Conservation (phyloP, 2,797 vertebrate genomes). For the Tarsius wallacei region DNA sequence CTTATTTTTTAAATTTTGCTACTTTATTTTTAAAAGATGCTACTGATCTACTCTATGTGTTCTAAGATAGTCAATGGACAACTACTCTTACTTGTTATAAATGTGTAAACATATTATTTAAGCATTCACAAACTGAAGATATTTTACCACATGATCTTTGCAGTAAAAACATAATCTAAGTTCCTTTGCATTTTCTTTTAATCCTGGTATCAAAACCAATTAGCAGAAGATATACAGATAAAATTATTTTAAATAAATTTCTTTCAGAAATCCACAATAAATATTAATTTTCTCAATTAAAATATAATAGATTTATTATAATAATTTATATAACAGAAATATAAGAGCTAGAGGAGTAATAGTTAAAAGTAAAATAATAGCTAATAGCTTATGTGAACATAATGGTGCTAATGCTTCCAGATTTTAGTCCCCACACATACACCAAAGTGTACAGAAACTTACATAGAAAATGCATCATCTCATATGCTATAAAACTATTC, state of each 20-base stretch:
- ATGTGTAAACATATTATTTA: neutral
- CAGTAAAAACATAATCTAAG: neutral
- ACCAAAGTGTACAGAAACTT: neutral
- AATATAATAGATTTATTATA: neutral
- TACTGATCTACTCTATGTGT: neutral
- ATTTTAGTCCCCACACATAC: neutral
- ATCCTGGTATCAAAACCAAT: neutral
- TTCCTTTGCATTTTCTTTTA: neutral
- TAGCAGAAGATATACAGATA: neutral
- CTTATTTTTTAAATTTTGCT: too few species aligned
- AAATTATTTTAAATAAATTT: slow-evolving; percentile 6
- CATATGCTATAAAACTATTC: neutral
- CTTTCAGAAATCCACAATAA: neutral
- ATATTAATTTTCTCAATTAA: neutral
- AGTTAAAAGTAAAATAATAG: neutral
- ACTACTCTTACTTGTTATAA: neutral
- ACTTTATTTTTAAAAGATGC: neutral
- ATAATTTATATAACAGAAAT: neutral
- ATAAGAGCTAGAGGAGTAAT: neutral
- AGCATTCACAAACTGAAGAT: neutral
- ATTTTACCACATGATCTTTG: neutral
- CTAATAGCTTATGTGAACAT: neutral
- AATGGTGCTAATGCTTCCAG: neutral
- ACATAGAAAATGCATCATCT: neutral
- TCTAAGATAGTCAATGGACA: neutral